Evolutionary conservation across 2,888 invertebrate genomes (phyloP).

Genomic region (Drosophila borealis): DNA sequence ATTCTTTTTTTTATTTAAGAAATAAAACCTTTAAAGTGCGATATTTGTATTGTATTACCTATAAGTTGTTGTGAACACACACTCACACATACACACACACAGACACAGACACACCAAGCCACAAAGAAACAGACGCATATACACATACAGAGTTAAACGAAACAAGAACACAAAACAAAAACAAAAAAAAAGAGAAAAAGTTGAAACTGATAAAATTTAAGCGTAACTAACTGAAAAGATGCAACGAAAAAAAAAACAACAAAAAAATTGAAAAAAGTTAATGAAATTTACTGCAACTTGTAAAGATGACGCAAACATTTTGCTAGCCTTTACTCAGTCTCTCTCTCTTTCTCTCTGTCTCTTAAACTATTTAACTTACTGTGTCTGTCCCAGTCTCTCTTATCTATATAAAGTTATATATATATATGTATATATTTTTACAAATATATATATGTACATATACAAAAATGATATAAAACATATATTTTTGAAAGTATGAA

Average conservation of each 20-base stretch:
- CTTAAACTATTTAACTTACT: constrained; percentile 27
- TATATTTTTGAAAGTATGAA: constrained; percentile 73
- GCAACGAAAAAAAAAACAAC: constrained; percentile 42
- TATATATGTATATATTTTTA: constrained; percentile 51
- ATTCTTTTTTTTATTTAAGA: constrained; percentile 73
- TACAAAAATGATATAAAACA: constrained; percentile 54
- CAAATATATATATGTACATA: constrained; percentile 54
- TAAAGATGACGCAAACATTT: constrained; percentile 28
- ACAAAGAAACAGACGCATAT: constrained; percentile 14
- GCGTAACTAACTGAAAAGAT: constrained; percentile 57
- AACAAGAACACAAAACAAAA: constrained; percentile 34
- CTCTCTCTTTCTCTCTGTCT: constrained; percentile 24
- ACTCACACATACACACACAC: constrained; percentile 19
- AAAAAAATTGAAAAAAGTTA: constrained; percentile 38
- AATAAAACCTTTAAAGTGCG: constrained; percentile 70
- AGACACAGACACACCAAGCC: constrained; percentile 7
- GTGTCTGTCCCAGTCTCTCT: constrained; percentile 52
- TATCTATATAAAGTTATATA: constrained; percentile 43
- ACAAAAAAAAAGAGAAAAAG: constrained; percentile 59
- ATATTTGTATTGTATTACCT: constrained; percentile 78
- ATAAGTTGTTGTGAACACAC: constrained; percentile 72
- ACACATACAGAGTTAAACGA: constrained; percentile 43
- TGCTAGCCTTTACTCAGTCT: constrained; percentile 33
- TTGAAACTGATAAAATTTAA: constrained; percentile 74
- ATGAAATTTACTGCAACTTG: constrained; percentile 34